Conservation (phyloP, 1,140 invertebrate species). For the Adelges cooleyi region DNA sequence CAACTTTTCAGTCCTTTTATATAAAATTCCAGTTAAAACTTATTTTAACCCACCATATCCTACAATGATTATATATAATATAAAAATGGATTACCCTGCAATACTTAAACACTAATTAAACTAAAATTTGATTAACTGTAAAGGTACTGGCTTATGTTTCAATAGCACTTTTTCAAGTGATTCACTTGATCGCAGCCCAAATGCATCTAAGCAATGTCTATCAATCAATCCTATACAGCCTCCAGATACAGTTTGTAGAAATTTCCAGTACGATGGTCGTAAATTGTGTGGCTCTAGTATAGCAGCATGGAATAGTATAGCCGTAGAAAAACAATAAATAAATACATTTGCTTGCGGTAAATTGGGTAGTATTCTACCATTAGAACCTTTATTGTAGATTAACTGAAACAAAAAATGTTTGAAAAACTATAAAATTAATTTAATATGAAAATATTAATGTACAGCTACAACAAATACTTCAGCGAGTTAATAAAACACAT, state of each 20-base stretch:
- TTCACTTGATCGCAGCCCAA: conserved; percentile 43
- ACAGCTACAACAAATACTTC: not conserved
- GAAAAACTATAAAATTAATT: not conserved
- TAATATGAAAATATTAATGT: not conserved
- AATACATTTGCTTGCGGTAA: conserved; percentile 52
- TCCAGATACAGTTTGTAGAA: conserved; percentile 60
- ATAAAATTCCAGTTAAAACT: no score
- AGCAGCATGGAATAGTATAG: conserved; percentile 66
- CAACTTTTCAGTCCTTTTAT: no score
- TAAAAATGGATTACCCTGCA: no score
- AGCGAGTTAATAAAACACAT: not conserved
- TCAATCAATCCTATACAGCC: conserved; percentile 49
- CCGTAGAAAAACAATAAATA: conserved; percentile 67
- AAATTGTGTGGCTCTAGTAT: conserved; percentile 66
- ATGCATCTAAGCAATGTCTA: conserved; percentile 45
- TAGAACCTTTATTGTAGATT: conserved; percentile 47
- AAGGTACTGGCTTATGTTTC: conserved; percentile 11
- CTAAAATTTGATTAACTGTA: conserved; percentile 13
- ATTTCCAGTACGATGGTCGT: conserved; percentile 72
- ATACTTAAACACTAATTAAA: no score
- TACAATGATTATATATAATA: no score
- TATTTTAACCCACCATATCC: no score
- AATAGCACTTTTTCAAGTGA: conserved; percentile 36
- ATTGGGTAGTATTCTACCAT: conserved; percentile 45
- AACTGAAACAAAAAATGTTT: conserved; percentile 42